Base-by-base conservation (phyloP, 2,113 vertebrate genomes). In the Xiphophorus maculatus region DNA sequence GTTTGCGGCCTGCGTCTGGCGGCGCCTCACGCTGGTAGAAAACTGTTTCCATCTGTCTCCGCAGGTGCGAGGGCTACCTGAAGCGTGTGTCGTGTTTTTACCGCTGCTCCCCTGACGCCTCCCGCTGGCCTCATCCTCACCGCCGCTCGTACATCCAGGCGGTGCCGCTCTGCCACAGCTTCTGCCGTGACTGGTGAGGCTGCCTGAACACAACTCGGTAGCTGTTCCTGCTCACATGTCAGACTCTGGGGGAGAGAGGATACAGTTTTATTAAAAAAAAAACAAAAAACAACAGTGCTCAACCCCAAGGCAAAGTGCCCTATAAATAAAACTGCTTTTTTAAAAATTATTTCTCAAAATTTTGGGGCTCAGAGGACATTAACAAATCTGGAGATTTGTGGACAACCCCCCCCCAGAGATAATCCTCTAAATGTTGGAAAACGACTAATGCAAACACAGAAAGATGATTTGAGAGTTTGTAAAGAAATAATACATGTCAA, bases 101-200 rank as follows among this genome's bases (percentile, higher is more conserved):
- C 79, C 94, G 88, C 76, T 96, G 95, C 84, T 96, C 95, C 66
- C 95, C 95, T 0, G 88, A 94, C 2, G 93, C 93, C 0, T 91
- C 88, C 1, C 93, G 89, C 64, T 96, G 93, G 94, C 90, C 94
- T 69, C 94, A 90, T 73, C 92, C 92, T 28, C 87, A 82, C 1
- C 85, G 77, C 9, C 82, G 86, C 88, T 87, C 91, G 0, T 87
- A 88, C 86, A 88, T 94, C 80, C 92, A 92, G 84, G 93, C 91
- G 0, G 93, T 95, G 74, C 95, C 95, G 0, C 94, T 97, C 69
- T 97, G 96, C 84, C 78, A 88, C 28, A 94, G 94, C 91, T 95
- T 97, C 94, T 97, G 96, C 83, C 89, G 94, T 66, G 88, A 92
- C 73, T 97, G 96, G 96, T 97, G 90, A 93, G 90, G 63, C 63